Evolutionary conservation across 1,140 invertebrate genomes (phyloP), one percentile per base, ranked within the genome.

Genomic region (Platyura marginata): DNA sequence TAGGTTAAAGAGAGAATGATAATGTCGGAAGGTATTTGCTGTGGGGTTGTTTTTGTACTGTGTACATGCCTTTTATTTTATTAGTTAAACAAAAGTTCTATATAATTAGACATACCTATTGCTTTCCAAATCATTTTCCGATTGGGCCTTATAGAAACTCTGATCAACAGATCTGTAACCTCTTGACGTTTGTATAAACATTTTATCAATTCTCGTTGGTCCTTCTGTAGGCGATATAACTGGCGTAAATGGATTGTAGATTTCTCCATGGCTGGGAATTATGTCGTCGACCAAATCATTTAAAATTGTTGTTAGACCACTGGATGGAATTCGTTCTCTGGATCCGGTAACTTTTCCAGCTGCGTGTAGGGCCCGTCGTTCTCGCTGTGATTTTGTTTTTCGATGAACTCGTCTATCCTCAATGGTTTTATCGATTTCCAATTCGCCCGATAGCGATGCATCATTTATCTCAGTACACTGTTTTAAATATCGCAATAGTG

Each of bases 241-340:
- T 43, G 59, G 59, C 45, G 59, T 61, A 48, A 61, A 61, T 47
- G 59, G 59, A 52, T 61, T 61, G 48, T 61, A 61, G 49, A 61
- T 61, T 48, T 61, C 59, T 36, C 55, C 57, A 25, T 60, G 55
- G 9, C 47, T 49, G 19, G 58, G 56, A 23, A 57, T 49, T 37
- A 61, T 61, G 48, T 61, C 59, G 41, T 61, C 59, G 43, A 56
- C 54, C 45, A 61, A 50, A 43, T 61, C 59, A 44, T 59, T 59
- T 20, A 61, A 42, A 42, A 61, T 59, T 21, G 56, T 59, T 25
- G 58, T 54, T 35, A 61, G 47, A 5, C 58, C 58, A 40, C 56
- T 55, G 3, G 36, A 18, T 6, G 36, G 20, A 4, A 38, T 38
- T 18, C 36, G 36, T 38, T 38, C 36, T 6, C 36, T 38, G 34